phyloP scores from a whole-genome alignment of 2,113 vertebrate genomes.

The Chrysemys picta region DNA sequence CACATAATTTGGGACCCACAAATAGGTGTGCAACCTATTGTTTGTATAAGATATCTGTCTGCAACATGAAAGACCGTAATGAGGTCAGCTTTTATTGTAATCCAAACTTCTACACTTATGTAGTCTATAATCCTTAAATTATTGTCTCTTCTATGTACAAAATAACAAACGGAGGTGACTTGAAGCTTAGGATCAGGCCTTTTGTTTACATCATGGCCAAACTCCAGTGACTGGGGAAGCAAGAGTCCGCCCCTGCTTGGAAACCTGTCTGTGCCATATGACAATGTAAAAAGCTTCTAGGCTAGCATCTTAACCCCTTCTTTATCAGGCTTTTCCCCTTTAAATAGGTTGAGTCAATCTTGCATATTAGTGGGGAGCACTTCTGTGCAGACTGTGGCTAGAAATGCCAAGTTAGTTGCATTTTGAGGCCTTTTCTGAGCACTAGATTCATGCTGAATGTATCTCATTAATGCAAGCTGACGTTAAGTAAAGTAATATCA shows the following conservation, averaged over 20 bases:
- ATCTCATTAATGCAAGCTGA: not conserved
- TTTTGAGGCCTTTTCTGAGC: not conserved
- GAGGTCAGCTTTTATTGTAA: not conserved
- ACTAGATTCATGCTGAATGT: not conserved
- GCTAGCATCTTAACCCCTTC: not conserved
- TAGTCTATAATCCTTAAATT: not conserved
- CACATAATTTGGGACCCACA: not conserved
- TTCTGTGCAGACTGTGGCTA: not conserved
- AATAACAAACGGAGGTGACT: not conserved
- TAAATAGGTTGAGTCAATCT: not conserved
- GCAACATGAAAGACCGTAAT: not conserved
- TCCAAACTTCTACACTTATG: not conserved
- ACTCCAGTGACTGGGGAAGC: slow-evolving; percentile 37
- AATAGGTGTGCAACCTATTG: not conserved
- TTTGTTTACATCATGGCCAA: not conserved
- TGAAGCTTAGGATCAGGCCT: not conserved
- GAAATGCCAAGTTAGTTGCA: not conserved
- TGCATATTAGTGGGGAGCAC: not conserved
- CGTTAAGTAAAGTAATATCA: not conserved
- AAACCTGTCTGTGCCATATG: not conserved
- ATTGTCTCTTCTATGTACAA: not conserved
- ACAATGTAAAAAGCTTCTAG: not conserved
- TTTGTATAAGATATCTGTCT: not conserved
- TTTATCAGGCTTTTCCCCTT: slow-evolving; percentile 12
- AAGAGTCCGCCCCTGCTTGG: slow-evolving; percentile 23